These are phyloP conservation scores for Cossypha heuglini DNA, from an alignment of 2,797 vertebrate species.

Conservation along the genomic window DNA sequence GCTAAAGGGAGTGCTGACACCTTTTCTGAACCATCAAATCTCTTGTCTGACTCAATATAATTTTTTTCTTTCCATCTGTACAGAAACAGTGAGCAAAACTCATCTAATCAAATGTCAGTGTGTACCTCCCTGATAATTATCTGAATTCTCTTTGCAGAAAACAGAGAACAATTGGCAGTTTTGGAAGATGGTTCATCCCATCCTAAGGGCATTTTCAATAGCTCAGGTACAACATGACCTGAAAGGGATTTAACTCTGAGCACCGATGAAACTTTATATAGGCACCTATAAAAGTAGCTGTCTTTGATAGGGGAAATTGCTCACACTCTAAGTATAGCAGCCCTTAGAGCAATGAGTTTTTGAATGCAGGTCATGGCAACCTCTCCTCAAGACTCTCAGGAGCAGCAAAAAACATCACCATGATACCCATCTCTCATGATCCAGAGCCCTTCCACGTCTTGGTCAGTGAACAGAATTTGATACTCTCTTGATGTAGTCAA, in stretches of 20 bases:
- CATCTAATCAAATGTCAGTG: background rate
- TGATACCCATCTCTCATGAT: background rate
- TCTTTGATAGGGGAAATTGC: background rate
- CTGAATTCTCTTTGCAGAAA: background rate
- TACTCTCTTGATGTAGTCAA: background rate
- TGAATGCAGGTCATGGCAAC: background rate
- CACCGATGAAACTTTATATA: background rate
- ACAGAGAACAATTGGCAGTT: background rate
- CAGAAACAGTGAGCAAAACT: background rate
- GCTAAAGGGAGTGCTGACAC: background rate
- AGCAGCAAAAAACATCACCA: background rate
- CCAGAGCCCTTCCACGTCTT: rapidly evolving
- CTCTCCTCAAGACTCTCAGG: background rate
- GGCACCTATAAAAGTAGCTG: background rate
- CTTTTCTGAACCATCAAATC: background rate
- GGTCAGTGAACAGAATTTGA: background rate
- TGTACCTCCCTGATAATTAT: background rate
- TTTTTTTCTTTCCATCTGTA: background rate
- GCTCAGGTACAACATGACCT: background rate
- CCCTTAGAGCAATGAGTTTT: background rate
- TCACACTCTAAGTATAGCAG: background rate
- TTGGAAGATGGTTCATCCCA: background rate
- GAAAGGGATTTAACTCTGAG: background rate
- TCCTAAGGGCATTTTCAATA: background rate
- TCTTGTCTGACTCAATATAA: background rate